Percentiles rank a stretch among this genome's conserved stretches.
phyloP scores from a whole-genome alignment of 2,888 invertebrate species.

The Onchidella celtica region DNA sequence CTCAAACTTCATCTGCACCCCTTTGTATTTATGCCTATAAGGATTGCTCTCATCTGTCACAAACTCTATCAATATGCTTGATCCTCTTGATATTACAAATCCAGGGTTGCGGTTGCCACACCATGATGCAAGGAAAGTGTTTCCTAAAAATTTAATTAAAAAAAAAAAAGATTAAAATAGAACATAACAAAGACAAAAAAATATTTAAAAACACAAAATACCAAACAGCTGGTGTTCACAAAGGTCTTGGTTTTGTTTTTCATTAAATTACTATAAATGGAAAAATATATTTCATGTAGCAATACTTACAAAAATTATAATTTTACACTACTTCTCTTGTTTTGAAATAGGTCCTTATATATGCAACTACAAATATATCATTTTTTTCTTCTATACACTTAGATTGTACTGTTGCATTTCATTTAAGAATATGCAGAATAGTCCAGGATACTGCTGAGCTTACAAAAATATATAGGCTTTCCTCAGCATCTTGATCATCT shows the following conservation, averaged over 20 bases:
- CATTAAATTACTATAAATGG: neutral
- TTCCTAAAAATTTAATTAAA: neutral
- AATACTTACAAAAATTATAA: no score
- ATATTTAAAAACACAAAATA: neutral
- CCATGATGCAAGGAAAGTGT: constrained; percentile 39
- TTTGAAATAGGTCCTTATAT: no score
- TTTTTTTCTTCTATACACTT: no score
- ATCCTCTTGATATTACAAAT: constrained; percentile 56
- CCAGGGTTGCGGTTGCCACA: constrained; percentile 58
- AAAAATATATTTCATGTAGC: no score
- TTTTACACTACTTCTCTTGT: no score
- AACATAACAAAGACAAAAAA: neutral
- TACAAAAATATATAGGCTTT: no score
- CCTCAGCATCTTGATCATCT: no score
- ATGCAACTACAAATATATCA: no score
- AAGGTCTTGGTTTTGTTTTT: neutral
- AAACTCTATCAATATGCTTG: constrained; percentile 56
- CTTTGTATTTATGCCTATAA: constrained; percentile 48
- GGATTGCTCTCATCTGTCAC: constrained; percentile 59
- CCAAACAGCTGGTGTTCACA: neutral
- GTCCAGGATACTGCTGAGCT: no score
- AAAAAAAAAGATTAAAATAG: constrained; percentile 11
- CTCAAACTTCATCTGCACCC: constrained; percentile 57
- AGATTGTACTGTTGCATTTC: no score
- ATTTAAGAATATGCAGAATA: no score